Percentiles rank a stretch among this genome's conserved stretches.
phyloP scores from a whole-genome alignment of 2,888 invertebrate genomes.

The Zygogramma bicolorata region DNA sequence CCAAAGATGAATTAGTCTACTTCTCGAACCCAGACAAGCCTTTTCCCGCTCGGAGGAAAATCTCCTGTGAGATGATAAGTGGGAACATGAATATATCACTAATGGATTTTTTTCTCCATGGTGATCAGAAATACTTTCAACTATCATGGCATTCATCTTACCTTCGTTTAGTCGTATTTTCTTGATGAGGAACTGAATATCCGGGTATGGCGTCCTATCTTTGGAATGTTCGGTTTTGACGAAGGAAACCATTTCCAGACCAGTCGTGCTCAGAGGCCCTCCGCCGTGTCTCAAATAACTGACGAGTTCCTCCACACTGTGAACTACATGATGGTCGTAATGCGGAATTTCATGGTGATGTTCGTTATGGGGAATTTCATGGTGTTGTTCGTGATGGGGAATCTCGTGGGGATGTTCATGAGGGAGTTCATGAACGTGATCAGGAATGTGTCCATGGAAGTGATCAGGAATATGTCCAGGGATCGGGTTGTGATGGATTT shows the following conservation, averaged over 20 bases:
- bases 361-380: not conserved
- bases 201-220: constrained; percentile 56
- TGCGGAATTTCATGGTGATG: not conserved
- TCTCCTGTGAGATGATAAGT: too few species aligned
- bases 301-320: constrained; percentile 49
- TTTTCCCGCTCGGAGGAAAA: too few species aligned
- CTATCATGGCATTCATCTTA: not conserved
- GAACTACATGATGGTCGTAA: constrained; percentile 10
- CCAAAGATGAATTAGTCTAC: too few species aligned
- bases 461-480: too few species aligned
- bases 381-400: not conserved
- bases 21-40: too few species aligned
- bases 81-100: too few species aligned
- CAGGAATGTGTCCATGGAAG: not conserved
- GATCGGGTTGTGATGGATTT: not conserved
- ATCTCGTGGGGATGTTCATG: not conserved
- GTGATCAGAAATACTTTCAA: too few species aligned
- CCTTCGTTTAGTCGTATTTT: constrained; percentile 47
- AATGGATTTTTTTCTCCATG: too few species aligned
- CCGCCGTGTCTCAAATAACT: constrained; percentile 61
- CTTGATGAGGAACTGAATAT: constrained; percentile 58
- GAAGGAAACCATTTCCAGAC: constrained; percentile 56
- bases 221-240: constrained; percentile 60
- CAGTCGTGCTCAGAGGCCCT: constrained; percentile 56
- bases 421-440: not conserved